Conservation (phyloP, 2,797 vertebrate species). For the Picus viridis region DNA sequence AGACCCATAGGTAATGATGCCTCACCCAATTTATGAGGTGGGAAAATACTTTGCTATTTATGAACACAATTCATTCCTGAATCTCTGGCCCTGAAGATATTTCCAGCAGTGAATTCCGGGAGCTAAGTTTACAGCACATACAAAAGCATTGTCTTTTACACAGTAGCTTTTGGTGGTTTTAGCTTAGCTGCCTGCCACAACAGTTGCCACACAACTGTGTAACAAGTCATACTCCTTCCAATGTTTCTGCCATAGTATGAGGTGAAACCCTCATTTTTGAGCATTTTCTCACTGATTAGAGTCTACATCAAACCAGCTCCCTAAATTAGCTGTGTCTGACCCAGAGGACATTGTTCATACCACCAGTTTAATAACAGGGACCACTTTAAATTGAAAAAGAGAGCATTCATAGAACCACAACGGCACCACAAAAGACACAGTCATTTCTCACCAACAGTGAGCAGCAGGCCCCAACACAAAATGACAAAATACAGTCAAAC, state of each 20-base stretch:
- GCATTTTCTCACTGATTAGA: neutral
- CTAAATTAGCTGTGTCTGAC: neutral
- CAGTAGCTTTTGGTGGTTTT: neutral
- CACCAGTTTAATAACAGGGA: neutral
- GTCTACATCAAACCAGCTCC: neutral
- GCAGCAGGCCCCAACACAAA: neutral
- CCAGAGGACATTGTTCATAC: neutral
- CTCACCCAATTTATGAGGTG: neutral
- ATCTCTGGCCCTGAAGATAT: neutral
- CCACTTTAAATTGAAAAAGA: neutral
- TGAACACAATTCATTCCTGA: neutral
- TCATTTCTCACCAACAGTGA: neutral
- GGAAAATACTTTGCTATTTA: neutral
- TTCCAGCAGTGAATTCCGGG: neutral
- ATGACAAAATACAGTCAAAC: neutral
- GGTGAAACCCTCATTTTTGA: neutral
- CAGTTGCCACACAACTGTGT: neutral
- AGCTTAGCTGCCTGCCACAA: neutral
- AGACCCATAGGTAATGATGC: neutral
- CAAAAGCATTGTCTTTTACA: neutral
- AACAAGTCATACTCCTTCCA: neutral
- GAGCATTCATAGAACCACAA: neutral
- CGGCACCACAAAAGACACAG: neutral
- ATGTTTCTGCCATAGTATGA: neutral
- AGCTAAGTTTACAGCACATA: neutral